These are phyloP conservation scores for Merodon equestris DNA, from an alignment of 2,888 invertebrate species.

Conservation along the genomic window DNA sequence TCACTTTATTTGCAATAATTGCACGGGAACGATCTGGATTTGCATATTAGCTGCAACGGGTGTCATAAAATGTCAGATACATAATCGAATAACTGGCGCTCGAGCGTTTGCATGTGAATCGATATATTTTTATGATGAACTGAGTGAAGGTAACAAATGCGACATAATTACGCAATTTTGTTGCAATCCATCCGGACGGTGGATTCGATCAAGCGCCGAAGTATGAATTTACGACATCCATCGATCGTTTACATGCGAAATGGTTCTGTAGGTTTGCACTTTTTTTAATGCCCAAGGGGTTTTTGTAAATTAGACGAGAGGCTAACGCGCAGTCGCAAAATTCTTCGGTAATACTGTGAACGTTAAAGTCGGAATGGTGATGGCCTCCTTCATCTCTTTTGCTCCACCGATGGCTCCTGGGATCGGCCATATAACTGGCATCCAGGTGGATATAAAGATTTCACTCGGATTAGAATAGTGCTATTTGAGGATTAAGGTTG, in stretches of 20 bases:
- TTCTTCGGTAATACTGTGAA: too few species aligned
- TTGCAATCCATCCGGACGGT: neutral
- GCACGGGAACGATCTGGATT: constrained; percentile 15
- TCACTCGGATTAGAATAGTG: too few species aligned
- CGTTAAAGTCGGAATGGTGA: too few species aligned
- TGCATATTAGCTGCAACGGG: constrained; percentile 45
- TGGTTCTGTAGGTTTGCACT: too few species aligned
- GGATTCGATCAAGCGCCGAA: neutral
- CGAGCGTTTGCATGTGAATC: constrained; percentile 24
- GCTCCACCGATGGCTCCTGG: too few species aligned
- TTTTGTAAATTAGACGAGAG: too few species aligned
- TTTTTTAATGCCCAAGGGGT: too few species aligned
- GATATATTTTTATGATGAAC: constrained; percentile 56
- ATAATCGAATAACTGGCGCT: neutral
- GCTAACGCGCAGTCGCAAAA: too few species aligned
- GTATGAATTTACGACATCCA: constrained; percentile 51
- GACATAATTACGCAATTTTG: constrained; percentile 40
- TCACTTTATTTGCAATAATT: constrained; percentile 50
- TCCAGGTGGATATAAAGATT: too few species aligned
- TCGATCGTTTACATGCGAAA: constrained; percentile 50
- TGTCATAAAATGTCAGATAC: constrained; percentile 63
- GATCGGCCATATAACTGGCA: too few species aligned
- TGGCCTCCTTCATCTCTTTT: too few species aligned
- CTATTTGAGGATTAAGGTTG: too few species aligned
- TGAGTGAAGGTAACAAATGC: constrained; percentile 33